Evolutionary conservation across 2,888 invertebrate species (phyloP).

Genomic region (Oeneis ivallda): DNA sequence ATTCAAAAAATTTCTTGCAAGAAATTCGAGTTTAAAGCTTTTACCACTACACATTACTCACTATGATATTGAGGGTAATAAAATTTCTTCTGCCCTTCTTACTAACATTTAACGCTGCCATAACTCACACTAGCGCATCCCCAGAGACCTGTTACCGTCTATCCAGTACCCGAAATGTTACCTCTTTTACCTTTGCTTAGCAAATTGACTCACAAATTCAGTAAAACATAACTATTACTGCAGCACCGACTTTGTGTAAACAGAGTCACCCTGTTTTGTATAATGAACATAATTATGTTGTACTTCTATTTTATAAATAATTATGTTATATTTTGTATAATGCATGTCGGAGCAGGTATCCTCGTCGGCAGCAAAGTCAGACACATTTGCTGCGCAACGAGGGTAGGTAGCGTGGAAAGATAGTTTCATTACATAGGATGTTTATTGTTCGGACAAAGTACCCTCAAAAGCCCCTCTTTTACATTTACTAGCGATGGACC

Average conservation of each 20-base stretch:
- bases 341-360: too few relatives aligned
- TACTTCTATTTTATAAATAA: too few relatives aligned
- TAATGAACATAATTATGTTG: too few relatives aligned
- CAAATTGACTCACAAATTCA: slow-evolving; percentile 36
- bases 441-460: too few relatives aligned
- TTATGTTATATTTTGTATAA: too few relatives aligned
- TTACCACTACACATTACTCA: background rate
- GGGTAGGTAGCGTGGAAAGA: too few relatives aligned
- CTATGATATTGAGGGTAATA: background rate
- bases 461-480: too few relatives aligned
- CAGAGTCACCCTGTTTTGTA: too few relatives aligned
- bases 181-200: slow-evolving; percentile 34
- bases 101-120: slow-evolving; percentile 18
- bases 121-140: slow-evolving; percentile 9
- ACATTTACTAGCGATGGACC: too few relatives aligned
- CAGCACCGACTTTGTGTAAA: background rate
- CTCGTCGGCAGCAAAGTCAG: too few relatives aligned
- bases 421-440: too few relatives aligned
- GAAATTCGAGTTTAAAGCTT: background rate
- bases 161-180: slow-evolving; percentile 4
- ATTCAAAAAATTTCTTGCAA: background rate
- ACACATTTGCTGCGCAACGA: too few relatives aligned
- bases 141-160: slow-evolving; percentile 9
- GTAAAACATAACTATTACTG: slow-evolving; percentile 19
- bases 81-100: slow-evolving; percentile 3